Evolutionary conservation across 2,888 invertebrate genomes (phyloP).

Genomic region (Fabriciana adippe): DNA sequence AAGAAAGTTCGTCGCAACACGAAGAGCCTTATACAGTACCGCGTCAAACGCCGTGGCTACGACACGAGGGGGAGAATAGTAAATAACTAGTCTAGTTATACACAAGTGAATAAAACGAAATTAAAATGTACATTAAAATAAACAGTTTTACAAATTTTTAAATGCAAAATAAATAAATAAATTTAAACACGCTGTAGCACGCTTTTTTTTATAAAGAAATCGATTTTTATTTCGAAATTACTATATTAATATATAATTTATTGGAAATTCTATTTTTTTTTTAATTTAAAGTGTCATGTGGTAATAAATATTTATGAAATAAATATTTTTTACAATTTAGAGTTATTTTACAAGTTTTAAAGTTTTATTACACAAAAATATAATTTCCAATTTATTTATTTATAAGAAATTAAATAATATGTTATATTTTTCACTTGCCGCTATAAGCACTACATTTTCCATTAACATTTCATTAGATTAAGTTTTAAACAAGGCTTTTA

Average conservation of each 20-base stretch:
- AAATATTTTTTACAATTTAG: neutral
- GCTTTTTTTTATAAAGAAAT: constrained; percentile 7
- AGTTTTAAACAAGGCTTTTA: constrained; percentile 6
- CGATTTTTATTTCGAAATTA: neutral
- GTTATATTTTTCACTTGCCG: constrained; percentile 12
- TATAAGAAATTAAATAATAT: neutral
- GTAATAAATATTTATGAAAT: constrained; percentile 1
- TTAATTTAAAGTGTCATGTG: too few relatives aligned
- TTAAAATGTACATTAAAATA: constrained; percentile 40
- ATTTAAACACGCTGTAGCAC: constrained; percentile 35
- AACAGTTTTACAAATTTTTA: constrained; percentile 25
- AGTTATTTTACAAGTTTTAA: too few relatives aligned
- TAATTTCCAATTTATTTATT: neutral
- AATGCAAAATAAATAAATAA: constrained; percentile 28
- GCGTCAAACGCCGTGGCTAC: constrained; percentile 49
- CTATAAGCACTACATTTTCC: constrained; percentile 7
- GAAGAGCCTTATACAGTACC: constrained; percentile 53
- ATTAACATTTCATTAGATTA: constrained; percentile 2
- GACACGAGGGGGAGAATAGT: constrained; percentile 44
- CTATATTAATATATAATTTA: too few relatives aligned
- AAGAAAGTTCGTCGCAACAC: constrained; percentile 50
- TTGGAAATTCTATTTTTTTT: too few relatives aligned
- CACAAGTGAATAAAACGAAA: constrained; percentile 52
- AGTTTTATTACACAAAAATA: constrained; percentile 5
- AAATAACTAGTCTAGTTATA: constrained; percentile 50